Conservation (phyloP, 2,888 invertebrate species). For the Junonia oenone region DNA sequence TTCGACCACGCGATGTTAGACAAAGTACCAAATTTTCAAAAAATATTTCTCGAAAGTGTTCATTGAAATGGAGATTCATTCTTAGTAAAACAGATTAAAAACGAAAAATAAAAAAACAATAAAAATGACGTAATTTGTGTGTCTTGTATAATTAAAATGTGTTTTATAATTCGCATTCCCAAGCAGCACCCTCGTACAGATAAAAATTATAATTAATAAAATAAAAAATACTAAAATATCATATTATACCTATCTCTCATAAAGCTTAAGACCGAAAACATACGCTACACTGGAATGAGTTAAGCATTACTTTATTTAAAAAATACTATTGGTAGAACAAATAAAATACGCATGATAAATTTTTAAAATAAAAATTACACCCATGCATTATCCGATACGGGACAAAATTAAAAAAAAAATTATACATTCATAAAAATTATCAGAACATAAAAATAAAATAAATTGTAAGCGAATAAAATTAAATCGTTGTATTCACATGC, state of each 20-base stretch:
- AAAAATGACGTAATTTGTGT: conserved; percentile 30
- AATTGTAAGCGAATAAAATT: conserved; percentile 56
- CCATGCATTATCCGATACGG: conserved; percentile 24
- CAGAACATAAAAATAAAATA: conserved; percentile 56
- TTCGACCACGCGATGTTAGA: conserved; percentile 54
- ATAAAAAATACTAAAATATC: conserved; percentile 58
- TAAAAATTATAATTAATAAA: conserved; percentile 52
- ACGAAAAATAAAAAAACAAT: conserved; percentile 25
- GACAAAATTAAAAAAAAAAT: too few species aligned
- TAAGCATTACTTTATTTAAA: conserved; percentile 58
- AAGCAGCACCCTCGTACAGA: conserved; percentile 63
- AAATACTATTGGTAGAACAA: conserved; percentile 39
- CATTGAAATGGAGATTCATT: conserved; percentile 59
- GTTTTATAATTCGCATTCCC: conserved; percentile 50
- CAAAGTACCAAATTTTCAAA: conserved; percentile 42
- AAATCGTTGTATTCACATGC: conserved; percentile 59
- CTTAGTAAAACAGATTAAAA: conserved; percentile 17
- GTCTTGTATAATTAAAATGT: conserved; percentile 35
- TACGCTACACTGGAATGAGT: conserved; percentile 73
- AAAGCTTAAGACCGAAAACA: conserved; percentile 65
- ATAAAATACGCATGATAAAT: conserved; percentile 22
- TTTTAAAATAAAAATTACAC: conserved; percentile 34
- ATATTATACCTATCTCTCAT: conserved; percentile 53
- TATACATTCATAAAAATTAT: conserved; percentile 42
- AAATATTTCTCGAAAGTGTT: conserved; percentile 31